Percentiles rank a stretch among this genome's conserved stretches.
phyloP scores from a whole-genome alignment of 1,140 invertebrate species.

The Episyrphus balteatus region DNA sequence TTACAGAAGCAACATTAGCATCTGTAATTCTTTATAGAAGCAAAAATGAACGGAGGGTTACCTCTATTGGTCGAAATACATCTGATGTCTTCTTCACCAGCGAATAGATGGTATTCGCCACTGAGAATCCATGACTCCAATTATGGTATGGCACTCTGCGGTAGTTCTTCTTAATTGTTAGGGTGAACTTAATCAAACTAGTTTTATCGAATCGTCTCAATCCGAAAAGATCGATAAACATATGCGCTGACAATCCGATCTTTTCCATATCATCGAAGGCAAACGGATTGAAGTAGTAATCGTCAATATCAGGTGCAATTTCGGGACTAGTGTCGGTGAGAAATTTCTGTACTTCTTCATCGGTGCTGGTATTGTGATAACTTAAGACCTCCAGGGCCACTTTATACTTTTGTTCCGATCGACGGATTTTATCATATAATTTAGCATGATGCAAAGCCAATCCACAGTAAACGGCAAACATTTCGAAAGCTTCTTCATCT shows the following conservation, averaged over 20 bases:
- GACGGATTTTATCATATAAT: slow-evolving; percentile 70
- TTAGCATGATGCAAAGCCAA: slow-evolving; percentile 75
- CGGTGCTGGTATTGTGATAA: slow-evolving; percentile 69
- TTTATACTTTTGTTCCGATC: slow-evolving; percentile 73
- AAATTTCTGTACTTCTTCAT: slow-evolving; percentile 53
- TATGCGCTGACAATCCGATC: slow-evolving; percentile 57
- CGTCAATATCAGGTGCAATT: slow-evolving; percentile 36
- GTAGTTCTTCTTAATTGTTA: slow-evolving; percentile 78
- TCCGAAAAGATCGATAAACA: slow-evolving; percentile 68
- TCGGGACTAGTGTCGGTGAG: slow-evolving; percentile 35
- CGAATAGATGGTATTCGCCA: slow-evolving; percentile 71
- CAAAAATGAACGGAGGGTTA: slow-evolving; percentile 20
- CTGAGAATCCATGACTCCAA: slow-evolving; percentile 76
- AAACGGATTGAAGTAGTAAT: slow-evolving; percentile 64
- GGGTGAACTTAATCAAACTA: slow-evolving; percentile 56
- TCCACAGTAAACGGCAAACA: slow-evolving; percentile 76
- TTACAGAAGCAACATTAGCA: no score
- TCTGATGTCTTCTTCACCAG: slow-evolving; percentile 52
- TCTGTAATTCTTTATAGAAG: no score
- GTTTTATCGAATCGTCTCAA: slow-evolving; percentile 47
- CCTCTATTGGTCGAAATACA: slow-evolving; percentile 49
- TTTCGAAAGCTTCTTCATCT: slow-evolving; percentile 74
- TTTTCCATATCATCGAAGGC: slow-evolving; percentile 54
- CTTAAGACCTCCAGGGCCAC: slow-evolving; percentile 72
- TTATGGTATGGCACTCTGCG: slow-evolving; percentile 73